Base-by-base conservation (phyloP, 2,797 vertebrate species). In the Hippocampus kuda region DNA sequence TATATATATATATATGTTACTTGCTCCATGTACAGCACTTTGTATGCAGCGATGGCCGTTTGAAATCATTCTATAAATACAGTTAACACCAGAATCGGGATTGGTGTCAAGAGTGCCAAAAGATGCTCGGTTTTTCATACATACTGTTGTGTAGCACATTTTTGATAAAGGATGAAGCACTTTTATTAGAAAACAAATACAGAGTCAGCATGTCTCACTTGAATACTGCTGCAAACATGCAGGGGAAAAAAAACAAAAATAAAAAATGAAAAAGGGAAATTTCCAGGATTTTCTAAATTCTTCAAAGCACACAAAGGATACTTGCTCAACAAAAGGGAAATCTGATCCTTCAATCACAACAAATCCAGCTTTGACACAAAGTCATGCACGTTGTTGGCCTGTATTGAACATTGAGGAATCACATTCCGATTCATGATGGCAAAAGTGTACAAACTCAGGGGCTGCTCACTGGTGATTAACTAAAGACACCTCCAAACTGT, bases 151-250 rank as follows among this genome's bases (percentile, higher is more conserved):
- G 5, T 20, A n/a, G 38, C 38, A 63, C 9, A 18, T 16, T n/a
- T 22, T 46, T 38, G 4, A 16, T 20, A 63, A 30, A 22, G 13
- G n/a, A 74, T 64, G 46, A 63, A 74, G 59, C 64, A 18, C 68
- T 49, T 85, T 85, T 80, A 84, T 79, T 85, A 30, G 66, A 81
- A 85, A 83, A 69, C 83, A 54, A 79, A 78, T 79, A 79, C 54
- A 79, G 79, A 76, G 60, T 72, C 54, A 71, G 42, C 73, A 80
- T 77, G 26, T 46, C 79, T 57, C 68, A 38, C 71, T 81, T 71
- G 70, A 49, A 64, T 57, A 51, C 75, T 53, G 41, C 69, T 71
- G 59, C 68, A 77, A 69, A 13, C 12, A 60, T 60, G 27, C 27
- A 5, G 72, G 34, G 34, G 34, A 1, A 69, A 83, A 82, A 79